Percentiles rank a stretch among this genome's conserved stretches.
Evolutionary conservation across 2,797 vertebrate genomes (phyloP).

Genomic region (Florisuga fusca): DNA sequence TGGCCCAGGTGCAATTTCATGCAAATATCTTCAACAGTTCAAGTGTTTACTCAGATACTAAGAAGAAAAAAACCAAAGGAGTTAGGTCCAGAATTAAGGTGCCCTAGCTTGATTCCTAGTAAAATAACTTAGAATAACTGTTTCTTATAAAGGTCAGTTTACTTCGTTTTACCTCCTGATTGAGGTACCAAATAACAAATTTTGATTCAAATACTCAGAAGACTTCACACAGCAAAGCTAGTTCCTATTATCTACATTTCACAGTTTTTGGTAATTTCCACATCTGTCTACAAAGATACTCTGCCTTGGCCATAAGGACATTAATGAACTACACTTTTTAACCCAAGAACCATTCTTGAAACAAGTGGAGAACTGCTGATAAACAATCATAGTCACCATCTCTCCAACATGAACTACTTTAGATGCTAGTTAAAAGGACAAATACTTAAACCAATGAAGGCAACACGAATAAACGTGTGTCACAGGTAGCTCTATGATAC

Average conservation of each 20-base stretch:
- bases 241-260: not conserved
- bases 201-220: slow-evolving; percentile 23
- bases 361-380: slow-evolving; percentile 22
- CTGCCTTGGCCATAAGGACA: not conserved
- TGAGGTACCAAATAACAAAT: slow-evolving; percentile 9
- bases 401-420: slow-evolving; percentile 23
- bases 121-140: slow-evolving; percentile 67
- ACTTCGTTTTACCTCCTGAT: slow-evolving; percentile 49
- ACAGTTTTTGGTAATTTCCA: not conserved
- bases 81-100: slow-evolving; percentile 72
- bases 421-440: slow-evolving; percentile 1
- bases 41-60: slow-evolving; percentile 66
- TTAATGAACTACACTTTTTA: not conserved
- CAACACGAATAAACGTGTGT: slow-evolving; percentile 3
- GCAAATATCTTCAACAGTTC: slow-evolving; percentile 77
- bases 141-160: slow-evolving; percentile 70
- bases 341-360: not conserved
- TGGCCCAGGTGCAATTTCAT: slow-evolving; percentile 77
- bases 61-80: not conserved
- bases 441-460: slow-evolving; percentile 2
- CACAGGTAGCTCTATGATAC: not conserved
- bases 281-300: not conserved
- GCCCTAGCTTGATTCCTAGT: slow-evolving; percentile 74
- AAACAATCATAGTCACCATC: not conserved
- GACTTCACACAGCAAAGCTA: not conserved